Percentiles rank a stretch among this genome's conserved stretches.
These are phyloP conservation scores for Dicentrarchus labrax DNA, from an alignment of 2,113 vertebrate species.

Conservation along the genomic window DNA sequence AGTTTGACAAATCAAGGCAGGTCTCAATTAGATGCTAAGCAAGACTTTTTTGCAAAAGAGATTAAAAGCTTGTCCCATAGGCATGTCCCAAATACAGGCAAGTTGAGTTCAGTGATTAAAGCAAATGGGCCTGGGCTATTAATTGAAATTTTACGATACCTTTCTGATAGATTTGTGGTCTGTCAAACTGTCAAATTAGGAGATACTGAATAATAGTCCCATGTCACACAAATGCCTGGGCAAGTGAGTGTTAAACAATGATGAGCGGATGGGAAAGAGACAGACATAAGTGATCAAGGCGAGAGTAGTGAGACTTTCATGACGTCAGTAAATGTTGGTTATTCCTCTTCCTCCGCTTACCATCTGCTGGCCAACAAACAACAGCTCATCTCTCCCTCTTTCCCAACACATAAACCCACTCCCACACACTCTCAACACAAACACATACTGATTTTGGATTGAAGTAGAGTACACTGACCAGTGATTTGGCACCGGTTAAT, in stretches of 20 bases:
- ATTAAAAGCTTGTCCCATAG: no score
- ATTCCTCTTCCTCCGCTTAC: conserved; percentile 44
- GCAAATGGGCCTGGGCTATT: no score
- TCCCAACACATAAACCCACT: neutral
- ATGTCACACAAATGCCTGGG: neutral
- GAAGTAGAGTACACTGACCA: neutral
- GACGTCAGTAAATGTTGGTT: conserved; percentile 35
- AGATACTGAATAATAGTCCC: neutral
- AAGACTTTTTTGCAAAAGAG: no score
- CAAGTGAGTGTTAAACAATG: neutral
- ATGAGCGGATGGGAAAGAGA: neutral
- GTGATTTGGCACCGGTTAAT: no score
- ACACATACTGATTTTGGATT: neutral
- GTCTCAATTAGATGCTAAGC: no score
- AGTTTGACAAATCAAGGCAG: no score
- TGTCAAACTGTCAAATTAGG: neutral
- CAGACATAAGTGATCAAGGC: neutral
- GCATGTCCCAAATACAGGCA: no score
- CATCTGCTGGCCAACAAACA: conserved; percentile 49
- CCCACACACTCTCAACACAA: neutral
- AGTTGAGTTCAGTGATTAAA: no score
- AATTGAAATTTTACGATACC: no score
- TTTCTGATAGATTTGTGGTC: neutral
- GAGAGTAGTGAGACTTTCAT: conserved; percentile 17
- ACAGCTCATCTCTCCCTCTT: neutral